Conservation (phyloP, 2,113 vertebrate species). For the Catharus minimus region DNA sequence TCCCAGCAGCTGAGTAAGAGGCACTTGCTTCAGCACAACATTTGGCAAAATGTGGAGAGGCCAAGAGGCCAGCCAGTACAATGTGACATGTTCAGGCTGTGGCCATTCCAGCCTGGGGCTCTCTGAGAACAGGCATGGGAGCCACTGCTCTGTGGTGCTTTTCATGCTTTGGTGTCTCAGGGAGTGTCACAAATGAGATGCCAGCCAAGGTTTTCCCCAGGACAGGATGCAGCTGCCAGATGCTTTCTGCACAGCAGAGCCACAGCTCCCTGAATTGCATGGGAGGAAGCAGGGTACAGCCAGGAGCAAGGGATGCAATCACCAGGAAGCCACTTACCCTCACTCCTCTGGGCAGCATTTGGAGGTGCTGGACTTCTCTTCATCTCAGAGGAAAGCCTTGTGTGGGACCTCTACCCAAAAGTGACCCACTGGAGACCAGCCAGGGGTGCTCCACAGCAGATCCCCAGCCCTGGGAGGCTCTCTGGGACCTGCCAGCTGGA, state of each 20-base stretch:
- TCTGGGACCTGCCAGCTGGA: background rate
- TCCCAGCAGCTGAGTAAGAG: conserved; percentile 24
- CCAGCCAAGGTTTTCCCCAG: background rate
- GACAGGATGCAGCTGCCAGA: background rate
- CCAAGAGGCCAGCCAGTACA: background rate
- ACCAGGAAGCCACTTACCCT: background rate
- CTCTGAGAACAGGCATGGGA: background rate
- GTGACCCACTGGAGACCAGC: background rate
- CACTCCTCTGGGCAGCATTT: background rate
- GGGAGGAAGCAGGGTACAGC: background rate
- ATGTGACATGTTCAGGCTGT: background rate
- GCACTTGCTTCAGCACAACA: background rate
- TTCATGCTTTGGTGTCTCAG: background rate
- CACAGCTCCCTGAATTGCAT: background rate
- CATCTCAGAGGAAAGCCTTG: background rate
- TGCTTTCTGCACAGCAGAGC: background rate
- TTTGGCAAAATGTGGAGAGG: background rate
- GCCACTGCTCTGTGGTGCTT: background rate
- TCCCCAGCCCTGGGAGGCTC: background rate
- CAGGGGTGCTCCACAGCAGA: background rate
- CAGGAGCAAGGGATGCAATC: background rate
- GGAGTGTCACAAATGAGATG: background rate
- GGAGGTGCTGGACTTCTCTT: background rate
- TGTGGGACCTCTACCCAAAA: background rate
- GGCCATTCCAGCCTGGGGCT: background rate